Base-by-base conservation (phyloP, 2,888 invertebrate species). In the Sussaba pulchella region DNA sequence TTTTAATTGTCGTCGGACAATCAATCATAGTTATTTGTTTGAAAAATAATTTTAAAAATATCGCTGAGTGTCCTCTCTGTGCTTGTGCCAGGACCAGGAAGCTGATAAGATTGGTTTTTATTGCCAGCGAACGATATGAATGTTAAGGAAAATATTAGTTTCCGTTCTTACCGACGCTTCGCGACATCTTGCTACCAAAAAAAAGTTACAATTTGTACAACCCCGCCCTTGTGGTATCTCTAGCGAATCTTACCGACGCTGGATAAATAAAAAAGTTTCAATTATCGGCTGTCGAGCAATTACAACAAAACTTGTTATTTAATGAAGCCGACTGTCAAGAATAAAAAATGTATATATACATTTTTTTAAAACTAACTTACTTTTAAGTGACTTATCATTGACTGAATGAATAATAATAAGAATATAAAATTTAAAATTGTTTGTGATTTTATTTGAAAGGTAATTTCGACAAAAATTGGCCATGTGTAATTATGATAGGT, bases 401-500 rank as follows among this genome's bases (percentile, higher is more conserved):
- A n/a, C n/a, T n/a, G n/a, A n/a, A n/a, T n/a, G n/a, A n/a, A n/a
- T n/a, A 31, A 6, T 5, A 36, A 1, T 9, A 1, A 57, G 31
- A 31, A 31, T 3, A 26, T 36, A 36, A 14, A 1, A 57, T 36
- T 36, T 31, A 8, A 17, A 31, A 17, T 17, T 17, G 9, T 5
- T 5, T n/a, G 17, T 5, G 1, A 36, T 8, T 31, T 57, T 31
- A 57, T 76, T 54, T 1, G 10, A 45, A 41, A 9, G 43, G 24
- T 45, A 43, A 52, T 72, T 43, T 45, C 47, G 64, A 57, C 24
- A 31, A 12, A 1, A 72, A 9, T 12, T 10, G 52, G 3, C 14
- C 24, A 61, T 31, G 9, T 9, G 21, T 31, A 17, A 78, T 50
- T 47, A 26, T 31, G 12, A 66, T 19, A 8, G 59, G 47, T 57